Evolutionary conservation across 2,797 vertebrate genomes (phyloP).

Genomic region (Peromyscus attwateri): DNA sequence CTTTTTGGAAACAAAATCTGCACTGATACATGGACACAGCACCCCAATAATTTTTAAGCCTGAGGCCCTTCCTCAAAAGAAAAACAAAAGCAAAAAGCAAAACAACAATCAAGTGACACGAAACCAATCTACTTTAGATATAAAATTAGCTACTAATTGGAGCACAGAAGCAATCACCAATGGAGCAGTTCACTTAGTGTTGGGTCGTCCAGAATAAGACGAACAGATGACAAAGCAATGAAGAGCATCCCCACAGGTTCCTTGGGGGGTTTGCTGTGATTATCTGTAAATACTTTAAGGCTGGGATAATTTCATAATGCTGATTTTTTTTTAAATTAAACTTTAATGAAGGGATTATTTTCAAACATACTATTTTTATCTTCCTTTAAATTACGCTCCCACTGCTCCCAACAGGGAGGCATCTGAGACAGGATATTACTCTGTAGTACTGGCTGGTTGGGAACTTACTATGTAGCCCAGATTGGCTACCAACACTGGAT

Average conservation of each 20-base stretch:
- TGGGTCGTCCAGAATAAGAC: not conserved
- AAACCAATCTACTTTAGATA: not conserved
- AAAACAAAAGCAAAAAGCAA: not conserved
- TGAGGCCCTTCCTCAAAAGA: not conserved
- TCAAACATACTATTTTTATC: not conserved
- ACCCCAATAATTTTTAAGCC: not conserved
- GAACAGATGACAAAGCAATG: not conserved
- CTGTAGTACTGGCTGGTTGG: not conserved
- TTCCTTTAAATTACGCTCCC: not conserved
- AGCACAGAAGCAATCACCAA: not conserved
- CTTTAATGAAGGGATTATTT: conserved; percentile 18
- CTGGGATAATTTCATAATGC: conserved; percentile 6
- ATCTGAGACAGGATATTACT: not conserved
- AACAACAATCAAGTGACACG: not conserved
- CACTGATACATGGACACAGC: not conserved
- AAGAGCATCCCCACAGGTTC: not conserved
- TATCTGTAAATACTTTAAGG: not conserved
- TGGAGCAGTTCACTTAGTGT: not conserved
- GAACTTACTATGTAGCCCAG: not conserved
- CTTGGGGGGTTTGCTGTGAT: not conserved
- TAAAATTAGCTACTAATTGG: not conserved
- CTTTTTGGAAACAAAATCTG: not conserved
- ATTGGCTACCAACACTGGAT: not conserved
- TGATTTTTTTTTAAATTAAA: conserved; percentile 7
- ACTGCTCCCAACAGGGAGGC: not conserved